Conservation (phyloP, 2,113 vertebrate species). For the Myotis brandtii region DNA sequence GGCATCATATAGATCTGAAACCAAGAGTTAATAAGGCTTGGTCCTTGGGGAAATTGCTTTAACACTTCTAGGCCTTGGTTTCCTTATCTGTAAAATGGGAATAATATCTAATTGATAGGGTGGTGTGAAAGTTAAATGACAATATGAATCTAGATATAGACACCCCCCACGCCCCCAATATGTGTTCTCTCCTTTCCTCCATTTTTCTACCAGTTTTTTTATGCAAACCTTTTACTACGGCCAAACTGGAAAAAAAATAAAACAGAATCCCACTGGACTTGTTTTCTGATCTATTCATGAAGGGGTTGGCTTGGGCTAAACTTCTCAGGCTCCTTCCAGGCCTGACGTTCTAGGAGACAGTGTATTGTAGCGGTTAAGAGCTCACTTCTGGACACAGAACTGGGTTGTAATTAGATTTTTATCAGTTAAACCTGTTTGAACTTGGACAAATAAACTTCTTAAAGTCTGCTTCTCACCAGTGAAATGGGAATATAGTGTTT, state of each 20-base stretch:
- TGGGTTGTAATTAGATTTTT: neutral
- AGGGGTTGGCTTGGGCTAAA: neutral
- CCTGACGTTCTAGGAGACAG: neutral
- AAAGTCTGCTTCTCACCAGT: neutral
- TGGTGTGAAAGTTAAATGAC: neutral
- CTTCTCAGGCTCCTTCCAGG: slow-evolving; percentile 12
- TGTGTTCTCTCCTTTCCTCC: neutral
- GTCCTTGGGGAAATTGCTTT: neutral
- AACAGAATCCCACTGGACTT: neutral
- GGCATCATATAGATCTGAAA: neutral
- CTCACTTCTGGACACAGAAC: neutral
- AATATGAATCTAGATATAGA: neutral
- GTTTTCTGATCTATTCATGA: slow-evolving; percentile 1
- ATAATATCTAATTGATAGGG: neutral
- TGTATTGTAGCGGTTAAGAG: neutral
- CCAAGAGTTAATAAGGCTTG: neutral
- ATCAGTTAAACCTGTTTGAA: slow-evolving; percentile 12
- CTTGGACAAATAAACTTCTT: neutral
- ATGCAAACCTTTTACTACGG: neutral
- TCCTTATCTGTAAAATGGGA: neutral
- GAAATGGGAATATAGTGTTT: neutral
- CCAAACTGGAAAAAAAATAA: neutral
- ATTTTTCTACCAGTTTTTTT: slow-evolving; percentile 22
- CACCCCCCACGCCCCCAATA: too few species aligned
- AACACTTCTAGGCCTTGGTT: neutral